phyloP scores from a whole-genome alignment of 2,797 vertebrate genomes.

The Cirrhinus molitorella region DNA sequence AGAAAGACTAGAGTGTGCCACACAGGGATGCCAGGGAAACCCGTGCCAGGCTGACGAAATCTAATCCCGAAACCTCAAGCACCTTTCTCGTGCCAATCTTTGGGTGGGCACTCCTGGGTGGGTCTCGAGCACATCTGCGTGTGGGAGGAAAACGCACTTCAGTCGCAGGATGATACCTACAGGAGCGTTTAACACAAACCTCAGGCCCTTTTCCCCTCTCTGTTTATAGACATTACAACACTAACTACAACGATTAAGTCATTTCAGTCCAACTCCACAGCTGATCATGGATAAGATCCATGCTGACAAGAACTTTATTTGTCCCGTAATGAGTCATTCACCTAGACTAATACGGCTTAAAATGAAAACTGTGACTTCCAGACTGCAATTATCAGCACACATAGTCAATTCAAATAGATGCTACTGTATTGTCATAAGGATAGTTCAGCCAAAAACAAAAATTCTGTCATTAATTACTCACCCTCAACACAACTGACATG shows the following conservation, averaged over 20 bases:
- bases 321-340: constrained; percentile 1
- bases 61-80: constrained; percentile 43
- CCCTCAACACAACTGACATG: too few species aligned
- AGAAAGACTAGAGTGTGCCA: constrained; percentile 18
- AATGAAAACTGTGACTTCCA: background rate
- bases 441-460: too few species aligned
- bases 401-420: constrained; percentile 14
- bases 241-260: constrained; percentile 43
- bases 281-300: constrained; percentile 30
- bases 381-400: background rate
- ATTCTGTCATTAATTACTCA: too few species aligned
- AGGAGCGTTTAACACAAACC: constrained; percentile 49
- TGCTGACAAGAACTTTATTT: constrained; percentile 24
- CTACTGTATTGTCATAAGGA: background rate
- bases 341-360: background rate
- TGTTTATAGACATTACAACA: constrained; percentile 44
- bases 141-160: constrained; percentile 20
- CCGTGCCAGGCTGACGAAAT: constrained; percentile 36
- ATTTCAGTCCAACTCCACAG: background rate
- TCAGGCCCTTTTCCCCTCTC: constrained; percentile 24
- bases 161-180: constrained; percentile 51
- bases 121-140: constrained; percentile 30
- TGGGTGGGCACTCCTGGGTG: constrained; percentile 57
- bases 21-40: constrained; percentile 40
- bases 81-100: constrained; percentile 44